These are phyloP conservation scores for Otolemur garnettii DNA, from an alignment of 2,113 vertebrate genomes.

Conservation along the genomic window DNA sequence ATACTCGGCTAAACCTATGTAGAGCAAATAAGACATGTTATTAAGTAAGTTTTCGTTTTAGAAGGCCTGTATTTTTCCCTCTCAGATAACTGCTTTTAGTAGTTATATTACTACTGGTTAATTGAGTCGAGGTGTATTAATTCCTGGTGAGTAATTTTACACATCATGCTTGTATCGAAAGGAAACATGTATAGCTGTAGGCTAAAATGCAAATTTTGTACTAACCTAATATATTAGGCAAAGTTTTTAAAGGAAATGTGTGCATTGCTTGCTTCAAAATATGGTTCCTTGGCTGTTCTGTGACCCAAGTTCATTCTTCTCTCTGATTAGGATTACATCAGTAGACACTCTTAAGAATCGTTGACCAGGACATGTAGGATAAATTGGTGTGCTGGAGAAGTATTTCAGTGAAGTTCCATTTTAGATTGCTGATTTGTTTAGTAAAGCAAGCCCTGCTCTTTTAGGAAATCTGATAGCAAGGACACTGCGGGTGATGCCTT, in stretches of 20 bases:
- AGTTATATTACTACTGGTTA: background rate
- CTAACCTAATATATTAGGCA: background rate
- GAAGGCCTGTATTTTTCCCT: background rate
- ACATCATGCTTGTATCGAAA: background rate
- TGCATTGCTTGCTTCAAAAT: background rate
- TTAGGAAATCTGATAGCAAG: background rate
- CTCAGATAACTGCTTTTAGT: background rate
- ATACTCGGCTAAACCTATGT: background rate
- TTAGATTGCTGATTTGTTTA: background rate
- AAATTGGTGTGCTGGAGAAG: background rate
- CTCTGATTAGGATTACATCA: background rate
- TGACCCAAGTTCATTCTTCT: background rate
- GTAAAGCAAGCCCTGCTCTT: background rate
- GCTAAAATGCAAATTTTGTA: background rate
- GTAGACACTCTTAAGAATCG: background rate
- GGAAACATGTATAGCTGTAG: background rate
- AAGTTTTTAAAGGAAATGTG: background rate
- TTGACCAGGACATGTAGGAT: background rate
- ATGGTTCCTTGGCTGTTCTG: fast-evolving
- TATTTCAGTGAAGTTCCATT: background rate
- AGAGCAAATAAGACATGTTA: background rate
- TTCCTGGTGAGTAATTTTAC: background rate
- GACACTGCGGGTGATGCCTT: background rate
- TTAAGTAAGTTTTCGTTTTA: background rate
- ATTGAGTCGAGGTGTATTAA: background rate